These are phyloP conservation scores for Microctonus hyperodae DNA, from an alignment of 2,888 invertebrate species.

Conservation along the genomic window DNA sequence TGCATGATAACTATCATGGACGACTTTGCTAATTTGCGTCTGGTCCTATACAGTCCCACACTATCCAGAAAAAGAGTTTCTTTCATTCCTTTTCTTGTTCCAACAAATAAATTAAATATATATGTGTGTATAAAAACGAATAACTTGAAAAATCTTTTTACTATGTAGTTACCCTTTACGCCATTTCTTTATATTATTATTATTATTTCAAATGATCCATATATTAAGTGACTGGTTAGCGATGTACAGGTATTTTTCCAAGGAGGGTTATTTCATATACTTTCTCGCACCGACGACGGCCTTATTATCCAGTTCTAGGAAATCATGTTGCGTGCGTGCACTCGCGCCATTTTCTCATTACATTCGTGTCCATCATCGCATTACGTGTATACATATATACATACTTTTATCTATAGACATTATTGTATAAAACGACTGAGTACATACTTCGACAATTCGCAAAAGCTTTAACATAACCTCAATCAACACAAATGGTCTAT, in stretches of 20 bases:
- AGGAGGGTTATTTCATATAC: conserved; percentile 14
- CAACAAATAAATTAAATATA: conserved; percentile 17
- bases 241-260: conserved; percentile 30
- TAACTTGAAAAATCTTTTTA: background rate
- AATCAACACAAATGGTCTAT: background rate
- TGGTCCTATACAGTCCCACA: conserved; percentile 34
- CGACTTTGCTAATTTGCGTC: conserved; percentile 42
- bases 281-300: conserved; percentile 33
- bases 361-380: conserved; percentile 23
- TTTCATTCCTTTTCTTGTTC: background rate
- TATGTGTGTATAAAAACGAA: background rate
- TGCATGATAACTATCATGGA: conserved; percentile 39
- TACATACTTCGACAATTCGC: conserved; percentile 14
- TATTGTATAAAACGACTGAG: too few relatives aligned
- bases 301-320: conserved; percentile 33
- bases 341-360: conserved; percentile 33
- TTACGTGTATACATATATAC: conserved; percentile 1
- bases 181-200: background rate
- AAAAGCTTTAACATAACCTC: conserved; percentile 15
- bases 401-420: background rate
- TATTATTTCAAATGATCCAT: conserved; percentile 7
- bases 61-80: conserved; percentile 20
- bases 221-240: conserved; percentile 23
- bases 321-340: conserved; percentile 31
- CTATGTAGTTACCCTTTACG: background rate